Evolutionary conservation across 2,797 vertebrate species (phyloP).

Genomic region (Anguilla anguilla): DNA sequence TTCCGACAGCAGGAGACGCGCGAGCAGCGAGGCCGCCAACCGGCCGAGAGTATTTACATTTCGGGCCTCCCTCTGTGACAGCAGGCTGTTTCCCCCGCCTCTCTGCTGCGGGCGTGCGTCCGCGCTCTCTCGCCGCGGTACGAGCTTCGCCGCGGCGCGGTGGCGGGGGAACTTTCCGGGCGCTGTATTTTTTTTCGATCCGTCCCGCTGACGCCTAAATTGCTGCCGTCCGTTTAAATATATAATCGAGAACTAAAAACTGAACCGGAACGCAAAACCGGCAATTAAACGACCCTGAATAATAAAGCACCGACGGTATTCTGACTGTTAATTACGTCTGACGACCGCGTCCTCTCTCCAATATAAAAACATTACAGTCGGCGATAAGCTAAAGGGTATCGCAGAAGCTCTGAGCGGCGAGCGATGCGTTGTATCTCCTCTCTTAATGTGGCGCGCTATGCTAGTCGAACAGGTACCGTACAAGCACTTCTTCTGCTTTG

Average conservation of each 20-base stretch:
- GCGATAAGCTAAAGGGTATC: background rate
- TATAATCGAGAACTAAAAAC: slow-evolving; percentile 4
- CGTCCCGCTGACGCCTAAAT: background rate
- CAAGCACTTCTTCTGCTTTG: no score
- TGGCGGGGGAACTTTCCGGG: background rate
- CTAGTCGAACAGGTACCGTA: background rate
- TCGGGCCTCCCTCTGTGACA: background rate
- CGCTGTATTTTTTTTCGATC: background rate
- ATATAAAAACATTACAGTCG: background rate
- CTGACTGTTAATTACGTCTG: background rate
- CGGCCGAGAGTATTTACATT: background rate
- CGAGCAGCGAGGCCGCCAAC: background rate
- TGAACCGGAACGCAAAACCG: background rate
- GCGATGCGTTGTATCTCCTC: no score
- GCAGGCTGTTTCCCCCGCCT: background rate
- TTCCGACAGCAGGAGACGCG: background rate
- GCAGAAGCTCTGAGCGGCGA: background rate
- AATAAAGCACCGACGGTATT: background rate
- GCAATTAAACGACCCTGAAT: background rate
- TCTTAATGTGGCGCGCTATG: background rate
- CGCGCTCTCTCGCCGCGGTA: background rate
- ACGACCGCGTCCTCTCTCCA: background rate
- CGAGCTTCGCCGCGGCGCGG: no score
- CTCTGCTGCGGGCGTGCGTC: background rate
- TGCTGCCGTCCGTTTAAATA: background rate